Base-by-base conservation (phyloP, 2,888 invertebrate species). In the Agrilus biguttatus region DNA sequence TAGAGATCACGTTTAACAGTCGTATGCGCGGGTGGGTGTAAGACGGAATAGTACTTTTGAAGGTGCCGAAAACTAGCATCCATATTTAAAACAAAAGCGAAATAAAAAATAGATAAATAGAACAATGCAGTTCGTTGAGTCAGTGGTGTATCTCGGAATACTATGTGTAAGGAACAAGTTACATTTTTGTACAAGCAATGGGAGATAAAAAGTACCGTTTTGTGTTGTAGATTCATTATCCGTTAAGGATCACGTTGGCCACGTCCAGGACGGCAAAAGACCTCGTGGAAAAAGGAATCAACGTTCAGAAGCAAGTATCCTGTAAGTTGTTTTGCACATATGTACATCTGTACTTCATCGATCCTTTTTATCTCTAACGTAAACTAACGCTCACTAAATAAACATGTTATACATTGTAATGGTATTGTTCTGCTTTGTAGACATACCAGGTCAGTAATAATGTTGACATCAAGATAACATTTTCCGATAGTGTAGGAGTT, bases 181-280 rank as follows among this genome's bases (percentile, higher is more conserved):
- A 14, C 23, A 40, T 40, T 40, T 33, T 40, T 40, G 6, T 33
- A 13, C 14, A 34, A 17, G 14, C 33, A 13, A n/a, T 34, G 34
- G 17, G n/a, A 39, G 19, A 33, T 19, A 40, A 40, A 39, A 33
- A 13, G 28, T 28, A 28, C 10, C 28, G 28, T 13, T 19, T 36
- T 14, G 33, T 40, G 35, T 44, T 45, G 17, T 21, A 45, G 44
- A 35, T 45, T 4, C 44, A 45, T 21, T 45, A 45, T 32, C 44
- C 44, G 8, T 32, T 45, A 2, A 45, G 39, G 14, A 12, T 45
- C 8, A 45, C 44, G 17, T 36, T 45, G 12, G 39, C 32, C 10
- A 38, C 41, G 12, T 41, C 37, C 8, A 28, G 13, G 21, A 45
- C 40, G 21, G 38, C 44, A 2, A 45, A 45, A 8, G 17, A 36